phyloP scores from a whole-genome alignment of 2,888 invertebrate species.

The Drosophila recens region DNA sequence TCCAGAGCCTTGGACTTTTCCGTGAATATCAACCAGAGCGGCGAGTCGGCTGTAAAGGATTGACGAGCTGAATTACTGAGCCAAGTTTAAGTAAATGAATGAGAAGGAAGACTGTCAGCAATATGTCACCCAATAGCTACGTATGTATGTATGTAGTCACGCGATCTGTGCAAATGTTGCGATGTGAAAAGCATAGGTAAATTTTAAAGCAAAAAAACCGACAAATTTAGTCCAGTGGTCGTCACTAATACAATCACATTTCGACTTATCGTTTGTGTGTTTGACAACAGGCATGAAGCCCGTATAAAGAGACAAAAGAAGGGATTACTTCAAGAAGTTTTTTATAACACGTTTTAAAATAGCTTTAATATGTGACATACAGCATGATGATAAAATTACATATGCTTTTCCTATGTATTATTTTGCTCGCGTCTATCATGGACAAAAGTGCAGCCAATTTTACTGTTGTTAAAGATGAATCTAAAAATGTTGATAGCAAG shows the following conservation, averaged over 20 bases:
- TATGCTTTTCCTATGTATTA: no score
- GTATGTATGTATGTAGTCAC: constrained; percentile 35
- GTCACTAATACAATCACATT: background rate
- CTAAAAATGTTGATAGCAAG: no score
- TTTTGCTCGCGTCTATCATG: no score
- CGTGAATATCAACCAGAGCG: constrained; percentile 87
- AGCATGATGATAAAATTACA: no score
- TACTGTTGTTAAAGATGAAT: no score
- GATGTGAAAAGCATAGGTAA: constrained; percentile 46
- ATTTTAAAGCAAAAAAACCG: constrained; percentile 72
- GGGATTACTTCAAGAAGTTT: no score
- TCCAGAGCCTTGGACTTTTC: constrained; percentile 91
- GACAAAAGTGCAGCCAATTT: no score
- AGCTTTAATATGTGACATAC: no score
- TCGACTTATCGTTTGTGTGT: background rate
- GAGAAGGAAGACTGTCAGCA: constrained; percentile 10
- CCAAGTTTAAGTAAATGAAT: background rate
- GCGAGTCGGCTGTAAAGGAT: constrained; percentile 68
- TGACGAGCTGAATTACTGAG: constrained; percentile 10
- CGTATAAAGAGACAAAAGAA: no score
- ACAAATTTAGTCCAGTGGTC: no score
- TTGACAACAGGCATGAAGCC: background rate
- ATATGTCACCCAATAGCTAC: constrained; percentile 8
- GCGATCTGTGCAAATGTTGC: constrained; percentile 46
- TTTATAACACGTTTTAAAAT: no score